Evolutionary conservation across 2,888 invertebrate genomes (phyloP), one percentile per base, ranked within the genome.

Genomic region (Lacanobia wlatinum): DNA sequence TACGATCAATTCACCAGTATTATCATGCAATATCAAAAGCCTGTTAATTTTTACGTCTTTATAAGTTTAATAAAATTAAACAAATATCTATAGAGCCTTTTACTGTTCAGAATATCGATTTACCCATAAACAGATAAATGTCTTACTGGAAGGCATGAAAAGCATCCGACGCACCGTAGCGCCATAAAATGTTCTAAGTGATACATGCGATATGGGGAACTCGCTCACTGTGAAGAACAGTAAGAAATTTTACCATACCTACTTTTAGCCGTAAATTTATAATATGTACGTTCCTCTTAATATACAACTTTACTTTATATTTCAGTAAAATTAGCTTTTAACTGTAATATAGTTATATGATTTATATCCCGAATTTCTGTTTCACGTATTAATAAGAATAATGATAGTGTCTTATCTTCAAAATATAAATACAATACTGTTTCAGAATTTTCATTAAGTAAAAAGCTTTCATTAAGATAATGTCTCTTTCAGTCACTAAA

Each of bases 61-160:
- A 34, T 34, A 34, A 34, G 2, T 56, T 56, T 38, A 6, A n/a
- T 56, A 21, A 21, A 21, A 38, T 40, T 5, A 12, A 2, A 14
- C 38, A 38, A 21, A 58, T 58, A n/a, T 38, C 5, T 38, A 23
- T 48, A 8, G 34, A 16, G 14, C 3, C 1, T 6, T 55, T 71
- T 16, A 14, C 10, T 74, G 18, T 70, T 16, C n/a, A 23, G 1
- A 72, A n/a, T 43, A 74, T 50, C 1, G 18, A 56, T 23, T 10
- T 3, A 5, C 0, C 43, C 23, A 2, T 76, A 34, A 23, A 38
- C 9, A 61, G 9, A 9, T n/a, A 18, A 40, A 50, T 16, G n/a
- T 50, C 23, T 43, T 34, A 50, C 34, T 74, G n/a, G 18, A 70
- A 56, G 21, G 9, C 10, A 59, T 74, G n/a, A 14, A 70, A 56